Conservation (phyloP, 2,797 vertebrate species). For the Danio choprae region DNA sequence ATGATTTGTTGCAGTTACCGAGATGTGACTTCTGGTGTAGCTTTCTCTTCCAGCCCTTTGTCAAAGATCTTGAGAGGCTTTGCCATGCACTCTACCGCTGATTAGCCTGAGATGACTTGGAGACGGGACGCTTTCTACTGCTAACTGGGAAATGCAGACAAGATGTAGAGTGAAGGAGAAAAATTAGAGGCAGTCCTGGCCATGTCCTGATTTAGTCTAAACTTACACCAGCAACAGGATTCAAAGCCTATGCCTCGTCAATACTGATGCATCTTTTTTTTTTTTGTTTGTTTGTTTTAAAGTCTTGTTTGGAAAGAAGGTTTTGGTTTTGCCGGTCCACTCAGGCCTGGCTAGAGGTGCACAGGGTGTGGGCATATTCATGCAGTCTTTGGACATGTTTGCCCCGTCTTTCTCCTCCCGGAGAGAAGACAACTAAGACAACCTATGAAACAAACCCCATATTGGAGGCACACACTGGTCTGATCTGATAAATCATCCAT, state of each 20-base stretch:
- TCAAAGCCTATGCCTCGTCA: slow-evolving; percentile 42
- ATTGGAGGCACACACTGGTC: slow-evolving; percentile 99
- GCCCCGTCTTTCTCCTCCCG: slow-evolving; percentile 77
- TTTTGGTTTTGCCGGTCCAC: slow-evolving; percentile 69
- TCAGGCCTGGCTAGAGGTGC: slow-evolving; percentile 56
- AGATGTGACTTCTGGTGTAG: slow-evolving; percentile 16
- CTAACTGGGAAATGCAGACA: slow-evolving; percentile 26
- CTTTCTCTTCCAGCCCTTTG: slow-evolving; percentile 31
- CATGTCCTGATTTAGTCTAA: slow-evolving; percentile 58
- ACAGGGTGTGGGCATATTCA: slow-evolving; percentile 47
- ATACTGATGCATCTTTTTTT: slow-evolving; percentile 69
- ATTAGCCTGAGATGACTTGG: slow-evolving; percentile 63
- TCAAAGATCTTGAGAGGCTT: slow-evolving; percentile 38
- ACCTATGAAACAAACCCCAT: slow-evolving; percentile 71
- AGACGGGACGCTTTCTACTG: slow-evolving; percentile 30
- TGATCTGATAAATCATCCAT: slow-evolving; percentile 80
- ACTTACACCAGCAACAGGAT: slow-evolving; percentile 45
- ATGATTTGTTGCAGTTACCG: slow-evolving; percentile 55
- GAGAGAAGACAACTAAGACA: slow-evolving; percentile 80
- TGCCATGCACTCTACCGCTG: slow-evolving; percentile 24
- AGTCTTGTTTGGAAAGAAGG: slow-evolving; percentile 63
- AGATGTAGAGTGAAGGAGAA: slow-evolving; percentile 8
- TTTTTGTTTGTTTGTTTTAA: slow-evolving; percentile 30
- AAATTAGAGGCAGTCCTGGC: slow-evolving; percentile 56
- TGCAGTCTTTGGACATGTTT: slow-evolving; percentile 62